Evolutionary conservation across 2,113 vertebrate species (phyloP).

Genomic region (Dasypus novemcinctus): DNA sequence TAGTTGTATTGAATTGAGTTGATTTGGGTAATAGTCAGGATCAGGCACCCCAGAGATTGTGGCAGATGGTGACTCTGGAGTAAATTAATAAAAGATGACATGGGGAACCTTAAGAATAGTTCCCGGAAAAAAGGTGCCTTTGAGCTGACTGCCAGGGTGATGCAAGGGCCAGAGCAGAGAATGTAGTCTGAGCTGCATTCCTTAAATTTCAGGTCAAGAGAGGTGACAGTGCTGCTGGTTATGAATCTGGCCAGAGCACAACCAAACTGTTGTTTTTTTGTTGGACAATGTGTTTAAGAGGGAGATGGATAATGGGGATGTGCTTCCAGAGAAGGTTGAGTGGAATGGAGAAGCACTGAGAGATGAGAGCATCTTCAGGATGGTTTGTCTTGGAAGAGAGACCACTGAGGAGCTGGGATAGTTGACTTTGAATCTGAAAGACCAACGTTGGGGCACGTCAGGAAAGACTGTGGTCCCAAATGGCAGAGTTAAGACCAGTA

Average conservation of each 20-base stretch:
- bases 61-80: not conserved
- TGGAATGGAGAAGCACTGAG: not conserved
- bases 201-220: slow-evolving; percentile 7
- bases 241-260: not conserved
- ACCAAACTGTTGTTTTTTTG: not conserved
- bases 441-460: not conserved
- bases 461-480: not conserved
- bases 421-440: not conserved
- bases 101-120: not conserved
- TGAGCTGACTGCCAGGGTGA: not conserved
- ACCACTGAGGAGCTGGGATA: not conserved
- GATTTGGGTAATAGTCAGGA: not conserved
- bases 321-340: not conserved
- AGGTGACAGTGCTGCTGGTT: not conserved
- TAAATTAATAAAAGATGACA: not conserved
- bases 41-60: not conserved
- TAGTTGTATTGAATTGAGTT: not conserved
- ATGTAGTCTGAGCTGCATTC: not conserved
- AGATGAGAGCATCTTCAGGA: not conserved
- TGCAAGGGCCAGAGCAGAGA: not conserved
- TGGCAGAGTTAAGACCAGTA: not conserved
- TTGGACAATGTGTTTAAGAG: not conserved
- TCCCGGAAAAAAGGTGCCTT: not conserved
- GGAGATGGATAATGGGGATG: not conserved
- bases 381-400: not conserved